Evolutionary conservation across 2,797 vertebrate genomes (phyloP).

Genomic region (Leuciscus waleckii): DNA sequence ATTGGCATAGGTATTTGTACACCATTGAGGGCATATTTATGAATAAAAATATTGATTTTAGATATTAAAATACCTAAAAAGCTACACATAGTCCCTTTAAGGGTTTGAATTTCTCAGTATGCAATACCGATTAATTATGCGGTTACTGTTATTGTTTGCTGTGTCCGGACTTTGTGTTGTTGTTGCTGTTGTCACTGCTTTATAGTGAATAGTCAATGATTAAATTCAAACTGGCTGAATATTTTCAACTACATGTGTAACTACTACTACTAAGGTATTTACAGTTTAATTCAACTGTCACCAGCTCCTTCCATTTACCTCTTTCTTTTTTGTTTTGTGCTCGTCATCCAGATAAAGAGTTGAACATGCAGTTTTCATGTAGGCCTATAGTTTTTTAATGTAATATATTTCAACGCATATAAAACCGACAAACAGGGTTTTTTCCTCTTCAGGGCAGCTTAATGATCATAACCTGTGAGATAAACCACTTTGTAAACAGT

Average conservation of each 20-base stretch:
- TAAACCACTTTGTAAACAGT: background rate
- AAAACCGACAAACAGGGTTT: too few species aligned
- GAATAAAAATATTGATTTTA: too few species aligned
- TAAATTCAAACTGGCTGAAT: background rate
- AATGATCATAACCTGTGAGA: background rate
- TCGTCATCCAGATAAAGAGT: background rate
- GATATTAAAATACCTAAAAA: too few species aligned
- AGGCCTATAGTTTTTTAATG: background rate
- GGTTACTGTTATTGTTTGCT: background rate
- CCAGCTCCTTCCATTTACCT: background rate
- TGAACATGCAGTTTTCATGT: background rate
- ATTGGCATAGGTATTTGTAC: too few species aligned
- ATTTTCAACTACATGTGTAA: background rate
- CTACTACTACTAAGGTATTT: background rate
- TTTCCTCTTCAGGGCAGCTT: background rate
- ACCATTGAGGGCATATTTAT: too few species aligned
- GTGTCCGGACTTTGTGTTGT: background rate
- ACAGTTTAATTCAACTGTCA: background rate
- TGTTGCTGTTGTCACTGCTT: background rate
- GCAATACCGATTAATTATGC: background rate
- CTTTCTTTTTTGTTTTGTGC: background rate
- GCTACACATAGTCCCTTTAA: too few species aligned
- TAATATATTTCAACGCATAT: background rate
- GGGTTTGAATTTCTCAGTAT: background rate
- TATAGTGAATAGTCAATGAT: background rate